Conservation (phyloP, 2,797 vertebrate species). For the Artibeus jamaicensis region DNA sequence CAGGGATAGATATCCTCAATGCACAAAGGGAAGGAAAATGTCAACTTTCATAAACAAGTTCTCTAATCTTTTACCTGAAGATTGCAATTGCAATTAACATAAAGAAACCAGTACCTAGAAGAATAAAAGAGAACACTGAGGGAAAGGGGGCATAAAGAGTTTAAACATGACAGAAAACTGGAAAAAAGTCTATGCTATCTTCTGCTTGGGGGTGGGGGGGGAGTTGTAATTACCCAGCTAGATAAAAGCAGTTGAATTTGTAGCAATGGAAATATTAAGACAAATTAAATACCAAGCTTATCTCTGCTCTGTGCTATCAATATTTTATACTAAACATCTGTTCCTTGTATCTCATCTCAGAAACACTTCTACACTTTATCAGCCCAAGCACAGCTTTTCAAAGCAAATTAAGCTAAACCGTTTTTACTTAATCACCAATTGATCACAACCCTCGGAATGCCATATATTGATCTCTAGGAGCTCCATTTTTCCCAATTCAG, state of each 20-base stretch:
- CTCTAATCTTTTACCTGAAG: slow-evolving; percentile 17
- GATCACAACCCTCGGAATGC: slow-evolving; percentile 77
- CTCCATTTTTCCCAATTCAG: slow-evolving; percentile 73
- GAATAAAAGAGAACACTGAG: background rate
- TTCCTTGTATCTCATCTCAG: slow-evolving; percentile 80
- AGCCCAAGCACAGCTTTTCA: slow-evolving; percentile 77
- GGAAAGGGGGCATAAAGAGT: slow-evolving; percentile 38
- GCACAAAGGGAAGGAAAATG: background rate
- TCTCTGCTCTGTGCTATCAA: slow-evolving; percentile 77
- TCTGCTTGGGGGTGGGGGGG: background rate
- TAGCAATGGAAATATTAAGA: slow-evolving; percentile 81
- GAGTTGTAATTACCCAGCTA: slow-evolving; percentile 77
- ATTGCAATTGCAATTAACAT: slow-evolving; percentile 47
- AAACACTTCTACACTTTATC: slow-evolving; percentile 80
- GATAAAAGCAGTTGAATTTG: slow-evolving; percentile 81
- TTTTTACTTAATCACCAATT: slow-evolving; percentile 80
- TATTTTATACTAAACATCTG: slow-evolving; percentile 82
- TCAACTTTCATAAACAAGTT: slow-evolving; percentile 25
- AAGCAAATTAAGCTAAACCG: slow-evolving; percentile 80
- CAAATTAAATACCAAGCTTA: slow-evolving; percentile 82
- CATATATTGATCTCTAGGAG: slow-evolving; percentile 76
- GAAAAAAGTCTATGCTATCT: slow-evolving; percentile 66
- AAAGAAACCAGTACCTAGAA: slow-evolving; percentile 12
- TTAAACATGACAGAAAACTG: slow-evolving; percentile 69
- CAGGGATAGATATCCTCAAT: background rate